Evolutionary conservation across 2,797 vertebrate species (phyloP).

Genomic region (Sebastes minor): DNA sequence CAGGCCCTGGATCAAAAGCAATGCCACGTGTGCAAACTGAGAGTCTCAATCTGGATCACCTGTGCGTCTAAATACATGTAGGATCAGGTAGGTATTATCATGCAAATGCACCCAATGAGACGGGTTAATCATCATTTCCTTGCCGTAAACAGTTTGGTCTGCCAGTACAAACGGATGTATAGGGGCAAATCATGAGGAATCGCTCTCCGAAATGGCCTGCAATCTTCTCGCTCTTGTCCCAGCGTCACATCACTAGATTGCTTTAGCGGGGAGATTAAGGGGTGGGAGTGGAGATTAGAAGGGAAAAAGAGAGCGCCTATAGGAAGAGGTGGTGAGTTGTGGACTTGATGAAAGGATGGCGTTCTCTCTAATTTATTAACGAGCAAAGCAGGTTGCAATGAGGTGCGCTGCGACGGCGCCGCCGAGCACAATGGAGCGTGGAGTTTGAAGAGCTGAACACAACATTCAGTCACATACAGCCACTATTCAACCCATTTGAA

Average conservation of each 20-base stretch:
- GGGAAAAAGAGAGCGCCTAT: conserved; percentile 11
- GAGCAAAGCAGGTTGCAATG: conserved; percentile 6
- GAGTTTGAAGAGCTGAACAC: conserved; percentile 1
- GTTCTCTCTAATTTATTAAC: conserved; percentile 54
- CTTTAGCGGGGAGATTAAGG: conserved; percentile 46
- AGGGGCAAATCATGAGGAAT: conserved; percentile 36
- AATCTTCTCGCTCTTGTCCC: conserved; percentile 50
- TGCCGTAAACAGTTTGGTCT: conserved; percentile 26
- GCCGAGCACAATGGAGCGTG: background rate
- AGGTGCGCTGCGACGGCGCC: conserved; percentile 15
- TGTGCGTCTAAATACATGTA: conserved; percentile 21
- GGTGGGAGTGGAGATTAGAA: conserved; percentile 29
- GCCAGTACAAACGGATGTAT: background rate
- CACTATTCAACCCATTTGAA: background rate
- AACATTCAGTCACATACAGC: background rate
- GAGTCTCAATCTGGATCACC: conserved; percentile 38
- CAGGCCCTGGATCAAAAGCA: conserved; percentile 64
- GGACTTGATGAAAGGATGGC: conserved; percentile 43
- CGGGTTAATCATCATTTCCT: conserved; percentile 35
- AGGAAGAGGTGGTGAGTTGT: conserved; percentile 44
- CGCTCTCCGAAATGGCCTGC: conserved; percentile 28
- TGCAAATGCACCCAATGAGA: conserved; percentile 32
- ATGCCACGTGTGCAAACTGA: conserved; percentile 40
- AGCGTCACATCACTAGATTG: conserved; percentile 42
- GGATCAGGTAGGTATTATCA: conserved; percentile 27